phyloP scores from a whole-genome alignment of 2,113 vertebrate genomes.

The Sturnus vulgaris region DNA sequence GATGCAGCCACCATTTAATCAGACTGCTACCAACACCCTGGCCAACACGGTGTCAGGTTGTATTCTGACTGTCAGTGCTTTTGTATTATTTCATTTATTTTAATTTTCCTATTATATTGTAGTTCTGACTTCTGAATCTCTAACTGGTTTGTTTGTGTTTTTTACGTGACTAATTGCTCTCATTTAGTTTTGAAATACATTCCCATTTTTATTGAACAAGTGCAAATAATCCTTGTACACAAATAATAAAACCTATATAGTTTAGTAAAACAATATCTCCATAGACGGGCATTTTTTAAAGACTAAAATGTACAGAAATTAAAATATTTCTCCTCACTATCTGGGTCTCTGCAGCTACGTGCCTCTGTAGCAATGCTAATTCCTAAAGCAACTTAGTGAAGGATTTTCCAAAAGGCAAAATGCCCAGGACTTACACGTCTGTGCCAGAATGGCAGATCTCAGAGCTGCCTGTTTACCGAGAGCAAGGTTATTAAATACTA shows the following conservation, averaged over 20 bases:
- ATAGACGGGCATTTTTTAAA: not conserved
- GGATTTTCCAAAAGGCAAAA: not conserved
- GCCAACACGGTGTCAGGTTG: not conserved
- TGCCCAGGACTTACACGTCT: not conserved
- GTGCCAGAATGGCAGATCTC: not conserved
- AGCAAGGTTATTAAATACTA: not conserved
- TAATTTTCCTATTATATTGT: not conserved
- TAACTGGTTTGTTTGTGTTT: not conserved
- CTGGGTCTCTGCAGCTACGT: not conserved
- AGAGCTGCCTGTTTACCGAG: not conserved
- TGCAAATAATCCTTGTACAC: not conserved
- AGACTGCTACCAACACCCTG: not conserved
- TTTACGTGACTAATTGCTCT: not conserved
- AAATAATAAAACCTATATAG: not conserved
- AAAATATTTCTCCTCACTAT: not conserved
- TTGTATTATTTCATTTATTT: not conserved
- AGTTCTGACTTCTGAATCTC: too few relatives aligned
- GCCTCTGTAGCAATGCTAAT: not conserved
- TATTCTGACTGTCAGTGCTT: too few relatives aligned
- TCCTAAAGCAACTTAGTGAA: not conserved
- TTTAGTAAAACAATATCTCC: not conserved
- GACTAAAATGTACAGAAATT: not conserved
- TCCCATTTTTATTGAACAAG: not conserved
- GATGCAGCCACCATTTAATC: not conserved
- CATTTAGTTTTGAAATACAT: not conserved